These are phyloP conservation scores for Malurus leucopterus DNA, from an alignment of 2,797 vertebrate genomes.

Conservation along the genomic window DNA sequence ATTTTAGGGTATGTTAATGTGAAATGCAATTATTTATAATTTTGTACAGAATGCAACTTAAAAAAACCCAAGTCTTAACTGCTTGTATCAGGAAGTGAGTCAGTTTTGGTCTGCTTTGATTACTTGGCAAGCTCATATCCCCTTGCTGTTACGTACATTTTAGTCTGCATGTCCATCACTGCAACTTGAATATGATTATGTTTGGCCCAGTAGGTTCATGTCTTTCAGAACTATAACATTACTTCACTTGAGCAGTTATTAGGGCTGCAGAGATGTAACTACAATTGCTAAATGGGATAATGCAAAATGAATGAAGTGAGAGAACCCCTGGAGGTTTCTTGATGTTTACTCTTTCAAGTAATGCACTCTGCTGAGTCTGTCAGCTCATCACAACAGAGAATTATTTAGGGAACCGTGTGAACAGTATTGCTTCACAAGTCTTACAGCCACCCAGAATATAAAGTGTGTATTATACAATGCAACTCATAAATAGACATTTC, in stretches of 20 bases:
- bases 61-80: not conserved
- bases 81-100: not conserved
- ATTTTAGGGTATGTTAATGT: not conserved
- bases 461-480: not conserved
- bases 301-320: slow-evolving; percentile 28
- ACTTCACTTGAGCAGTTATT: slow-evolving; percentile 41
- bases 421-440: slow-evolving; percentile 26
- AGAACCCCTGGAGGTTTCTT: slow-evolving; percentile 22
- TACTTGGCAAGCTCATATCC: not conserved
- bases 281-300: slow-evolving; percentile 32
- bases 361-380: slow-evolving; percentile 35
- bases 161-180: not conserved
- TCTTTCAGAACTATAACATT: slow-evolving; percentile 38
- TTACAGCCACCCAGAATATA: not conserved
- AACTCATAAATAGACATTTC: slow-evolving; percentile 7
- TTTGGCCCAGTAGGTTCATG: slow-evolving; percentile 43
- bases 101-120: slow-evolving; percentile 3
- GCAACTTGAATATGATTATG: not conserved
- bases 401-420: slow-evolving; percentile 34
- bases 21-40: slow-evolving; percentile 27
- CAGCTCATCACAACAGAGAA: slow-evolving; percentile 41
- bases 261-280: slow-evolving; percentile 33
- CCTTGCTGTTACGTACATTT: not conserved
- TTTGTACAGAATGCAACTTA: not conserved
- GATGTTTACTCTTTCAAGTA: slow-evolving; percentile 52